Base-by-base conservation (phyloP, 2,113 vertebrate species). In the Oostethus manadensis region DNA sequence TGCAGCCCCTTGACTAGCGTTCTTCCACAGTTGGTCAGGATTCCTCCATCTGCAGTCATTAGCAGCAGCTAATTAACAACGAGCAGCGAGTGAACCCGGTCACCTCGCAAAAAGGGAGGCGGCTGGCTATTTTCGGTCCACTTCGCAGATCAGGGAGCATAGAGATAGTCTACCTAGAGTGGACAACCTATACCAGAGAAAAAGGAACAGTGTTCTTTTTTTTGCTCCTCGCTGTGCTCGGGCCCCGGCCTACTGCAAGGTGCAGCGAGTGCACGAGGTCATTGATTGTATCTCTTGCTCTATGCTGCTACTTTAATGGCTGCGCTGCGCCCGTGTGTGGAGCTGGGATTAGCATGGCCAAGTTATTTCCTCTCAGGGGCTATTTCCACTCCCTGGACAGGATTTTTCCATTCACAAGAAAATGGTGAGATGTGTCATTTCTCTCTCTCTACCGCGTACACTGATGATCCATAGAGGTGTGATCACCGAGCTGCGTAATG, bases 341-440 rank as follows among this genome's bases (percentile, higher is more conserved):
- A 57, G 76, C 75, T 63, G 51, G 73, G 88, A 89, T 80, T 79
- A 87, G 83, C 86, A 89, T 88, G 64, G 70, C 78, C 78, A 85
- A 88, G 81, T 89, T 89, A 90, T 91, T 92, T 87, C 87, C 88
- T 89, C 88, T 87, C 86, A 83, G 77, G 88, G 85, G 78, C 79
- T 89, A 86, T 90, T 93, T 92, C 91, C 89, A 91, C 77, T 89
- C 76, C 74, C 76, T 68, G 46, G 82, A 78, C 71, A 73, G 78
- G 73, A 90, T 90, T 94, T 88, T 92, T 92, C 88, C 83, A 62
- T 84, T 90, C 67, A 70, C 83, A 90, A 88, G 73, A 86, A 76
- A 68, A 84, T 40, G 62, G 68, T 83, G 69, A 78, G 87, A 8
- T 33, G 29, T 33, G 38, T 42, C 38, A n/a, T 42, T 40, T 40